phyloP scores from a whole-genome alignment of 2,888 invertebrate genomes.

The Drosophila nr. perissopoda region DNA sequence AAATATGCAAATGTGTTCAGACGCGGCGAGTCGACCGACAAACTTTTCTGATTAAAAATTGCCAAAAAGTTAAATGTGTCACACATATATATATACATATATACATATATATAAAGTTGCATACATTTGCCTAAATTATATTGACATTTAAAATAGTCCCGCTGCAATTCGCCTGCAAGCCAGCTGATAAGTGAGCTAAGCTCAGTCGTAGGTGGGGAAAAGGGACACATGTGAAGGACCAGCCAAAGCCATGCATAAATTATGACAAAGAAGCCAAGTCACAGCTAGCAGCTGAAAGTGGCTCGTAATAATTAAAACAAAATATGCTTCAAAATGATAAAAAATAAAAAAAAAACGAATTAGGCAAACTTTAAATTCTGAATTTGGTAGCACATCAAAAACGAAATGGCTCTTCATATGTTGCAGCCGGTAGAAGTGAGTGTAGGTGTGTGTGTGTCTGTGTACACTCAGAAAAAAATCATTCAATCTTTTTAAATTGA shows the following conservation, averaged over 20 bases:
- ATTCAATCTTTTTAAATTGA: no score
- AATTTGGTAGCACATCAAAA: slow-evolving; percentile 49
- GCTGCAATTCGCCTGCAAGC: slow-evolving; percentile 71
- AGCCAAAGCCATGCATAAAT: slow-evolving; percentile 71
- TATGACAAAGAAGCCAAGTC: slow-evolving; percentile 43
- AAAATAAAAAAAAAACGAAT: background rate
- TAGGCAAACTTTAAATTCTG: slow-evolving; percentile 30
- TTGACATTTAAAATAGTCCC: slow-evolving; percentile 59
- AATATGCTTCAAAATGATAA: slow-evolving; percentile 39
- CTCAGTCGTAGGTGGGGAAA: slow-evolving; percentile 18
- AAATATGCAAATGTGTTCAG: slow-evolving; percentile 73
- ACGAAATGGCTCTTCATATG: background rate
- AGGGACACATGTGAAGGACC: slow-evolving; percentile 43
- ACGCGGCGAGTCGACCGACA: slow-evolving; percentile 9
- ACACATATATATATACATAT: slow-evolving; percentile 12
- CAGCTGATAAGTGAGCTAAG: slow-evolving; percentile 72
- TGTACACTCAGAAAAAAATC: no score
- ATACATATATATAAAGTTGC: slow-evolving; percentile 46
- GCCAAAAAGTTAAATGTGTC: slow-evolving; percentile 62
- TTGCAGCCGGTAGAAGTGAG: background rate
- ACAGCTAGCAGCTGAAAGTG: slow-evolving; percentile 26
- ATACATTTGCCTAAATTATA: slow-evolving; percentile 78
- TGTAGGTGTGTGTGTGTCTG: background rate
- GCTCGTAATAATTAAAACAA: slow-evolving; percentile 59
- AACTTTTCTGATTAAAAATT: slow-evolving; percentile 77